Evolutionary conservation across 2,113 vertebrate genomes (phyloP).

Genomic region (Bambusicola thoracicus): DNA sequence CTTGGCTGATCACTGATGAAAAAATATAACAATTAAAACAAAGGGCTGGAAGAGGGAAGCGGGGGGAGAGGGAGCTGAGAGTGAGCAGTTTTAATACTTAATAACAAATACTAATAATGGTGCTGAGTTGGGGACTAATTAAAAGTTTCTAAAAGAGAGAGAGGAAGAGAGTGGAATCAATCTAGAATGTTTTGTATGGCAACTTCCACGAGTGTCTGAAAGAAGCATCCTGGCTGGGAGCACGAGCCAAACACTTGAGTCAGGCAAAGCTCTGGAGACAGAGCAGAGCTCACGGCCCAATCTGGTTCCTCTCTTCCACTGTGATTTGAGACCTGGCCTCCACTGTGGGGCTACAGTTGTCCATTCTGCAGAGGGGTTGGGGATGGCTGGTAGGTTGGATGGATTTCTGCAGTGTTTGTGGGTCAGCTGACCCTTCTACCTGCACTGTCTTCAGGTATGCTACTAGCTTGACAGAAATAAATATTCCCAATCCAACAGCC

Average conservation of each 20-base stretch:
- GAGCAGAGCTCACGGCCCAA: accelerated
- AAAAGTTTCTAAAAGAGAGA: conserved; percentile 79
- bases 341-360: neutral
- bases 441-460: neutral
- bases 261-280: neutral
- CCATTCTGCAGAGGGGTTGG: neutral
- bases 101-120: conserved; percentile 82
- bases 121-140: conserved; percentile 72
- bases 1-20: conserved; percentile 81
- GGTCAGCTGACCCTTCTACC: neutral
- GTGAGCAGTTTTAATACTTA: conserved; percentile 76
- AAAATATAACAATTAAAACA: conserved; percentile 83
- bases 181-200: conserved; percentile 49
- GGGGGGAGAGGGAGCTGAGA: conserved; percentile 44
- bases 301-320: neutral
- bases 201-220: neutral
- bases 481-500: neutral
- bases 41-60: conserved; percentile 58
- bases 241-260: neutral
- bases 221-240: neutral
- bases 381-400: neutral
- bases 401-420: neutral
- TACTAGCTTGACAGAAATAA: neutral
- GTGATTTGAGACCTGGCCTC: neutral
- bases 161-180: conserved; percentile 54